Evolutionary conservation across 2,113 vertebrate species (phyloP), one percentile per base, ranked within the genome.

Genomic region (Limnothrissa miodon): DNA sequence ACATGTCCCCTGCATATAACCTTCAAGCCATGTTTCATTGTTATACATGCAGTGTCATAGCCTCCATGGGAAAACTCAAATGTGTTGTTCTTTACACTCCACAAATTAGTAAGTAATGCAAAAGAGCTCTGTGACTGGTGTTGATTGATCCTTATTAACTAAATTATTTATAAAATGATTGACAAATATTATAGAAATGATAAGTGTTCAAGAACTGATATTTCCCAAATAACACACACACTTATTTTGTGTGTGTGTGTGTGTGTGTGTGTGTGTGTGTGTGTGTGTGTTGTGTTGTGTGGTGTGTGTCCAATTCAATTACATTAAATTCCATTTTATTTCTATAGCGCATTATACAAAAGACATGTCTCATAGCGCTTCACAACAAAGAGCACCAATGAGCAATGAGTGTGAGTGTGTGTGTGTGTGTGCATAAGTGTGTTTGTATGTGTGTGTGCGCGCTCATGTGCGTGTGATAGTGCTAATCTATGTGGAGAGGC

Each of bases 401-500:
- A n/a, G n/a, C n/a, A n/a, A n/a, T n/a, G n/a, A n/a, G n/a, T n/a
- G n/a, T n/a, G n/a, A n/a, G 25, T 79, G 42, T 80, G 29, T 74
- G 66, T 36, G 29, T 36, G 29, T 33, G 66, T 66, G 59, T 29
- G 59, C n/a, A n/a, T n/a, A n/a, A n/a, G n/a, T 66, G 59, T 66
- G n/a, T 29, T 5, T 66, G 59, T 66, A 25, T 66, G n/a, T 66
- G n/a, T 66, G 59, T 66, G 59, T 11, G n/a, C n/a, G n/a, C n/a
- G n/a, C n/a, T n/a, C n/a, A n/a, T n/a, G n/a, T n/a, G n/a, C n/a
- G n/a, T n/a, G n/a, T 74, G 66, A 74, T 33, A 78, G 51, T 80
- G 81, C 53, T 82, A 84, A 87, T 89, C 84, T 83, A 39, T 87
- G 83, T 80, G 80, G 74, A 92, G 84, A 89, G 85, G 81, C 87